Evolutionary conservation across 2,113 vertebrate genomes (phyloP).

Genomic region (Cryptoleucopteryx plumbea): DNA sequence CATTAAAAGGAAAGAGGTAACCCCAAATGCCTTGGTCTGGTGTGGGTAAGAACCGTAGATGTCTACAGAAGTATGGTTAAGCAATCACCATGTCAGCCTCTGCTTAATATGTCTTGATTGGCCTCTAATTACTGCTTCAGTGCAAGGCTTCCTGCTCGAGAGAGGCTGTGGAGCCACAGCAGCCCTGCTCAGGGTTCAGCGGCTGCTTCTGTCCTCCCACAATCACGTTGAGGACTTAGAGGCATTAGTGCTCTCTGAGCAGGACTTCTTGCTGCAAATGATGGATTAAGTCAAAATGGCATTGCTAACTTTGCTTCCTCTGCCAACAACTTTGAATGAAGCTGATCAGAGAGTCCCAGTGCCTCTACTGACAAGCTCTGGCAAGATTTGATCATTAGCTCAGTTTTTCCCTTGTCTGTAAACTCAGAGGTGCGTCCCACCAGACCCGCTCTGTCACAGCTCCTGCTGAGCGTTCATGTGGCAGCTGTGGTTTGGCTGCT

Average conservation of each 20-base stretch:
- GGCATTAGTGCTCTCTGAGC: not conserved
- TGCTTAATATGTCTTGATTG: not conserved
- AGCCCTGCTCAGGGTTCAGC: not conserved
- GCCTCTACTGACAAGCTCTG: not conserved
- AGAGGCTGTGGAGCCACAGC: not conserved
- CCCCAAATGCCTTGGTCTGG: not conserved
- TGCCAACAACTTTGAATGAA: not conserved
- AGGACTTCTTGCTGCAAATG: not conserved
- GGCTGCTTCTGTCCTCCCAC: not conserved
- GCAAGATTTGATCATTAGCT: slow-evolving; percentile 18
- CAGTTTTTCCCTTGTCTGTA: not conserved
- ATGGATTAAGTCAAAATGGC: not conserved
- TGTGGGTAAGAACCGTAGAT: not conserved
- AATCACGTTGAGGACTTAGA: not conserved
- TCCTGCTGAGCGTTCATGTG: not conserved
- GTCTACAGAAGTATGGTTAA: not conserved
- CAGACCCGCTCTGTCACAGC: not conserved
- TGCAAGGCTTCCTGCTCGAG: not conserved
- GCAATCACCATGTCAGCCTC: not conserved
- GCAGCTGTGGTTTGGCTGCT: slow-evolving; percentile 15
- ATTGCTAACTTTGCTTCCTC: not conserved
- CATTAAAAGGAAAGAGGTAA: not conserved
- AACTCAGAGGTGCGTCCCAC: not conserved
- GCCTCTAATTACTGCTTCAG: not conserved
- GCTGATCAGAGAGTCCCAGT: not conserved